These are phyloP conservation scores for Marasmarcha lunaedactyla DNA, from an alignment of 2,888 invertebrate species.

Conservation along the genomic window DNA sequence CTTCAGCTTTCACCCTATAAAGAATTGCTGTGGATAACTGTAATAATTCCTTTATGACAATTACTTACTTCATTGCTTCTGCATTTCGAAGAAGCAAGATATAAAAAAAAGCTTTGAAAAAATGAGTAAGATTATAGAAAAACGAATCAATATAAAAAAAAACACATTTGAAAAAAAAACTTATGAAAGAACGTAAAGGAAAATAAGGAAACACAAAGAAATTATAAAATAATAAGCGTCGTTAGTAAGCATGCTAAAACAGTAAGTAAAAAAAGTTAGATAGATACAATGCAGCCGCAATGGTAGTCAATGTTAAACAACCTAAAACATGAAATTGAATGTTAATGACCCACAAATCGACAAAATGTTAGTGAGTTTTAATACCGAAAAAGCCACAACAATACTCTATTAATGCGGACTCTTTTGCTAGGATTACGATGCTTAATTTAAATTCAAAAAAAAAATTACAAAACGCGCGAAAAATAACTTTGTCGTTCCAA, in stretches of 20 bases:
- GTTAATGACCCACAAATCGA: slow-evolving; percentile 32
- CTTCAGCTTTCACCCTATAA: slow-evolving; percentile 29
- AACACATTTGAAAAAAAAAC: slow-evolving; percentile 18
- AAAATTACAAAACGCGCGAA: too few species aligned
- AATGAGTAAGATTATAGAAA: slow-evolving; percentile 10
- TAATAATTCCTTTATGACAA: slow-evolving; percentile 5
- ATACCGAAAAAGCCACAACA: slow-evolving; percentile 61
- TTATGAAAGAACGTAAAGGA: slow-evolving; percentile 4
- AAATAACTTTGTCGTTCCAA: too few species aligned
- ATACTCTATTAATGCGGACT: slow-evolving; percentile 36
- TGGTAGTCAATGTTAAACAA: slow-evolving; percentile 32
- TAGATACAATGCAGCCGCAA: slow-evolving; percentile 60
- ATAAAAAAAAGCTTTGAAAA: slow-evolving; percentile 12
- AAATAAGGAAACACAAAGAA: slow-evolving; percentile 13
- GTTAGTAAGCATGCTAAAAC: slow-evolving; percentile 20
- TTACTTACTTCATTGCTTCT: slow-evolving; percentile 56
- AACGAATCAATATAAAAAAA: slow-evolving; percentile 8
- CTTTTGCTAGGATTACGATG: too few species aligned
- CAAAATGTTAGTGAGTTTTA: slow-evolving; percentile 27
- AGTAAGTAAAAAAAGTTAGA: slow-evolving; percentile 20
- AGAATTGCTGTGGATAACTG: slow-evolving; percentile 60
- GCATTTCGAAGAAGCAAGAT: slow-evolving; percentile 49
- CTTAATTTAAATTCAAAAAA: too few species aligned
- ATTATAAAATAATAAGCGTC: slow-evolving; percentile 9
- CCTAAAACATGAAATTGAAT: slow-evolving; percentile 8